Conservation (phyloP, 1,140 invertebrate genomes). For the Trypoxylus dichotomus region DNA sequence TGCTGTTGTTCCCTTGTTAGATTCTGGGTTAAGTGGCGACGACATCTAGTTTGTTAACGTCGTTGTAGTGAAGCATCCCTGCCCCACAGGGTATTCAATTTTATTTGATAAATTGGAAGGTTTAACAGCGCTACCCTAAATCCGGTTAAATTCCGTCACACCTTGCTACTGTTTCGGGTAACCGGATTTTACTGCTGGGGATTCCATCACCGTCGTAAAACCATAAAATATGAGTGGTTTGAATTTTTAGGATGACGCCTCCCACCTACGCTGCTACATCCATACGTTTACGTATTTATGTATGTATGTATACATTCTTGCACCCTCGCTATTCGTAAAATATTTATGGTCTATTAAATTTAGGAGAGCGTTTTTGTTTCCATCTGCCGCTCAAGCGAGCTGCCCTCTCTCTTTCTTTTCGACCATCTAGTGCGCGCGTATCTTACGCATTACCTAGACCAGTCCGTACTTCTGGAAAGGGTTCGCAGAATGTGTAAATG, state of each 20-base stretch:
- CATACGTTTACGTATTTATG: background rate
- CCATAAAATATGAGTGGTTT: slow-evolving; percentile 14
- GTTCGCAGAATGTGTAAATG: slow-evolving; percentile 18
- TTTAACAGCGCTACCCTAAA: too few relatives aligned
- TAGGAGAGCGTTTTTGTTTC: slow-evolving; percentile 3
- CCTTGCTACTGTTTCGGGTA: background rate
- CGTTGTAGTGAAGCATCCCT: too few relatives aligned
- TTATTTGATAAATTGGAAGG: too few relatives aligned
- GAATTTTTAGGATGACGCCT: background rate
- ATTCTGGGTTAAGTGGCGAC: too few relatives aligned
- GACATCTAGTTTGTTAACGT: too few relatives aligned
- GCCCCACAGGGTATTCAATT: too few relatives aligned
- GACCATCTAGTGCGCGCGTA: background rate
- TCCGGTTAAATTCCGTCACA: background rate
- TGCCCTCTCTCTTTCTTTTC: background rate
- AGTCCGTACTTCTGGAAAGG: background rate
- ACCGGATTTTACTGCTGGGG: background rate
- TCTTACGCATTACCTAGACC: background rate
- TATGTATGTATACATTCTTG: background rate
- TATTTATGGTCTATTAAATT: slow-evolving; percentile 22
- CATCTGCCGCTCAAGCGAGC: background rate
- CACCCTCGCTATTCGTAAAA: background rate
- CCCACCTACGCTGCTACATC: background rate
- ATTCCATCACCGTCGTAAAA: slow-evolving; percentile 16
- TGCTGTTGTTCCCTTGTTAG: too few relatives aligned